Conservation (phyloP, 2,888 invertebrate genomes). For the Scaptomyza cyrtandrae region DNA sequence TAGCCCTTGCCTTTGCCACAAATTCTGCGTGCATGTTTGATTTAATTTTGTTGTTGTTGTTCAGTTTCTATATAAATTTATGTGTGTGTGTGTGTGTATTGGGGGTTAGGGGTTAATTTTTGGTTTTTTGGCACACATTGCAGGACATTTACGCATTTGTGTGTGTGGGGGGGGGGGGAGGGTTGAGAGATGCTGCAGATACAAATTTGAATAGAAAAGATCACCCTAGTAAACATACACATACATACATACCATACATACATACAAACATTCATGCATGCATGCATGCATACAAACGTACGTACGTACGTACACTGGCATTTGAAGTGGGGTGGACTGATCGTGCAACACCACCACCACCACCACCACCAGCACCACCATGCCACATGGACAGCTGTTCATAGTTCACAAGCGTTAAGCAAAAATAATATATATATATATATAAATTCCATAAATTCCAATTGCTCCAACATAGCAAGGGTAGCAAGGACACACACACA, state of each 20-base stretch:
- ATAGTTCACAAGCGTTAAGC: constrained; percentile 47
- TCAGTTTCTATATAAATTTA: background rate
- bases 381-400: constrained; percentile 52
- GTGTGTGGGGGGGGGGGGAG: too few relatives aligned
- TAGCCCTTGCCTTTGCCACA: background rate
- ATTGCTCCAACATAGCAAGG: constrained; percentile 51
- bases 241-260: too few relatives aligned
- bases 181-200: constrained; percentile 7
- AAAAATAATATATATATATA: too few relatives aligned
- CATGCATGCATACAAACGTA: too few relatives aligned
- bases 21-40: constrained; percentile 38
- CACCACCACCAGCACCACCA: background rate
- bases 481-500: constrained; percentile 38
- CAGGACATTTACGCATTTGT: constrained; percentile 16
- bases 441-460: constrained; percentile 72
- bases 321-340: constrained; percentile 55
- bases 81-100: constrained; percentile 14
- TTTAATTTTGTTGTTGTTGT: constrained; percentile 40
- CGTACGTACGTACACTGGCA: background rate
- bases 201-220: constrained; percentile 44
- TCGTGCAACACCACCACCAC: constrained; percentile 26
- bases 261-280: too few relatives aligned
- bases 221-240: constrained; percentile 30
- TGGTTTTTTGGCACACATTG: constrained; percentile 22
- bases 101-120: constrained; percentile 49